Conservation (phyloP, 92 coral and sea anemone species). For the Palythoa grandis region DNA sequence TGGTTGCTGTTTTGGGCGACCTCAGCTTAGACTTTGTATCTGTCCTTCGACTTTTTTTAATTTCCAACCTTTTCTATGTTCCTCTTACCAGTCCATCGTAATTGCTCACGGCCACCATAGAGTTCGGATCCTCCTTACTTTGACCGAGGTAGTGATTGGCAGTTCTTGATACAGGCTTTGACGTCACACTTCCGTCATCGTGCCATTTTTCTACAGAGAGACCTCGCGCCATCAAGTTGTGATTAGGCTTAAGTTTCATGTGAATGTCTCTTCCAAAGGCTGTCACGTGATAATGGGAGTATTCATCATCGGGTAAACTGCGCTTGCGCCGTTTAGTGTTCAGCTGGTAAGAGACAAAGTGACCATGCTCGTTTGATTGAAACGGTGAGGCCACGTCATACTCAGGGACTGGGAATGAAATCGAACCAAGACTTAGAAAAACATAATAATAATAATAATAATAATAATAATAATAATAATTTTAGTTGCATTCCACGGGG, state of each 20-base stretch:
- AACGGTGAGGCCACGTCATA: constrained; percentile 68
- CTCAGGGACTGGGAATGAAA: constrained; percentile 63
- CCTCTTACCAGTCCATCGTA: constrained; percentile 54
- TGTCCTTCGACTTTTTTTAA: too few relatives aligned
- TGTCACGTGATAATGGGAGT: constrained; percentile 48
- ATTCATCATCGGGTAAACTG: constrained; percentile 10
- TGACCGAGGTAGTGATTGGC: constrained; percentile 45
- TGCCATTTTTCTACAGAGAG: constrained; percentile 49
- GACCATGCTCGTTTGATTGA: constrained; percentile 69
- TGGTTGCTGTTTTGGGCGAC: too few relatives aligned
- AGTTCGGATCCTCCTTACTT: constrained; percentile 41
- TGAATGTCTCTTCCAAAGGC: constrained; percentile 50
- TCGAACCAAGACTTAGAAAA: not conserved
- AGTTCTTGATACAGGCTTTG: constrained; percentile 32
- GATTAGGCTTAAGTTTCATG: constrained; percentile 42
- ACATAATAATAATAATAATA: too few relatives aligned
- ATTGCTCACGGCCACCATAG: constrained; percentile 58
- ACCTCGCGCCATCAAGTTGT: constrained; percentile 41
- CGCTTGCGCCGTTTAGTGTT: constrained; percentile 28
- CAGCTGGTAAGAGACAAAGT: constrained; percentile 50
- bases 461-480: too few relatives aligned
- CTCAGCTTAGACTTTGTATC: too few relatives aligned
- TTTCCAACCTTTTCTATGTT: not conserved
- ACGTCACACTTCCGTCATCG: constrained; percentile 46
- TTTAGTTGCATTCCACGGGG: too few relatives aligned